Base-by-base conservation (phyloP, 2,113 vertebrate genomes). In the Eurystomus gularis region DNA sequence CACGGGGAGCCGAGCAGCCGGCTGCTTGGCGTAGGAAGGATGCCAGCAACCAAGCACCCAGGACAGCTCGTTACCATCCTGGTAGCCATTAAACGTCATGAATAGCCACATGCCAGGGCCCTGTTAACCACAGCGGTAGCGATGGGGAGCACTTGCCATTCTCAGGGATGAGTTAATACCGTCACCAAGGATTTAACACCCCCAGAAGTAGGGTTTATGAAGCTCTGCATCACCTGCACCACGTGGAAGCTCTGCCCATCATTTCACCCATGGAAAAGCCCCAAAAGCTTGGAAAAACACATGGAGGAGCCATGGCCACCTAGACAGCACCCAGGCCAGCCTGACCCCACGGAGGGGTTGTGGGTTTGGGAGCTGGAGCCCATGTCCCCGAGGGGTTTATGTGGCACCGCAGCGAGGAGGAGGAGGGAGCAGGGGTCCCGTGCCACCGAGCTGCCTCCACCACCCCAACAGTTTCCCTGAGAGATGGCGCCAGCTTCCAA, bases 381-480 rank as follows among this genome's bases (percentile, higher is more conserved):
- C 37, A 4, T 0, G 0, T 11, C 44, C 40, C 62, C 4, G 2
- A 10, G 17, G 7, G 37, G 10, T 52, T 73, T 84, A 1, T 2
- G 73, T 48, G n/a, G 46, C 60, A 61, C 10, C 0, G 1, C n/a
- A 71, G 82, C 0, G 6, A 76, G 24, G 52, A 91, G 24, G 48
- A 82, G 26, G 69, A 77, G 82, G 49, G 20, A 46, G 12, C 66
- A 61, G 25, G 10, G 26, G 19, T 26, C 28, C 51, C 4, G 4
- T 1, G 3, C 17, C 15, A 8, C 33, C 0, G 6, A 35, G 65
- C 84, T 73, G 54, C 44, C 79, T 51, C 64, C 62, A 5, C 48
- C 3, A 3, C 62, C 44, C 44, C 8, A 39, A 31, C 87, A 71
- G 95, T 98, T 95, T 97, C 98, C 96, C 97, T 39, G 88, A 97